Conservation (phyloP, 2,888 invertebrate genomes). For the Rotaria magnacalcarata region DNA sequence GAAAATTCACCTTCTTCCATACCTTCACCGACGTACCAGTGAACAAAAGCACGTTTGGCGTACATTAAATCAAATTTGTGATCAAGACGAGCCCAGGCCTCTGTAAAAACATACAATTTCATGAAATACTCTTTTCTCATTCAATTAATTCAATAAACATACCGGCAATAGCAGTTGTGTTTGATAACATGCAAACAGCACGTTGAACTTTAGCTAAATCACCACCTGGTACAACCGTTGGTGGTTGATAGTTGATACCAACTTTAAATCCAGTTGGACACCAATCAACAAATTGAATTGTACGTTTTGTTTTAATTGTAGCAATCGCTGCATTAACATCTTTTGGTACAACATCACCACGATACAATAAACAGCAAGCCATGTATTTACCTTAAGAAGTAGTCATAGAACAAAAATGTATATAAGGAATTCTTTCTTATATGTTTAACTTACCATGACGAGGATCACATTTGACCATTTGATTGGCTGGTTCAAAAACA, state of each 20-base stretch:
- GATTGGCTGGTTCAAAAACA: constrained; percentile 55
- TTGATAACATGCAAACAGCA: constrained; percentile 60
- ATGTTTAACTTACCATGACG: constrained; percentile 50
- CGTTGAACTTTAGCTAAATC: constrained; percentile 67
- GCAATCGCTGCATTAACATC: constrained; percentile 53
- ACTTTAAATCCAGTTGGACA: constrained; percentile 55
- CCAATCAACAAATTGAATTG: constrained; percentile 54
- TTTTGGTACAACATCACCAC: constrained; percentile 52
- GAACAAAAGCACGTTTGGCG: constrained; percentile 49
- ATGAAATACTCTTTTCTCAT: too few species aligned
- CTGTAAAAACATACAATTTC: background rate
- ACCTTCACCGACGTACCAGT: constrained; percentile 50
- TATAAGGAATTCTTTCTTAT: too few species aligned
- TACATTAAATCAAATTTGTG: constrained; percentile 51
- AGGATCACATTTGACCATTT: constrained; percentile 58
- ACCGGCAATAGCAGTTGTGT: constrained; percentile 60
- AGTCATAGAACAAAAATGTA: background rate
- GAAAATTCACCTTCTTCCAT: constrained; percentile 49
- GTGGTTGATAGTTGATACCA: constrained; percentile 75
- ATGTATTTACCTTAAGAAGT: constrained; percentile 52
- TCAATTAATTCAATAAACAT: background rate
- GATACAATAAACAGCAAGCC: constrained; percentile 55
- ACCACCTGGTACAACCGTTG: constrained; percentile 79
- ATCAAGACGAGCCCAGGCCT: constrained; percentile 48
- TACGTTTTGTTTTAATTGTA: constrained; percentile 56